Evolutionary conservation across 1,140 invertebrate species (phyloP).

Genomic region (Calliphora vicina): DNA sequence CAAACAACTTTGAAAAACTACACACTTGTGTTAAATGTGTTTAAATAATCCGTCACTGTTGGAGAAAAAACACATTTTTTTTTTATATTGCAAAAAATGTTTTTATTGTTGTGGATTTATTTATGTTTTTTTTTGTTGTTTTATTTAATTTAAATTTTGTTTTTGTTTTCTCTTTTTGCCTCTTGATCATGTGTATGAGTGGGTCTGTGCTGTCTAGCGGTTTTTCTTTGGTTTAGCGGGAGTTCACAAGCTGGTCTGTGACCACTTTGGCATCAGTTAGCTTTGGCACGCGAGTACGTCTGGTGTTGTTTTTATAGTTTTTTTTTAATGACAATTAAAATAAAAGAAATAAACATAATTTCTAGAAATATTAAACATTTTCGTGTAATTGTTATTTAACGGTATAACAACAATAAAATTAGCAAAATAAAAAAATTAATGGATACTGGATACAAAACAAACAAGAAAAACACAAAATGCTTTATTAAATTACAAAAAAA

Average conservation of each 20-base stretch:
- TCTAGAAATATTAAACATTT: background rate
- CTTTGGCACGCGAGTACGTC: slow-evolving; percentile 38
- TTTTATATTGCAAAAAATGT: too few relatives aligned
- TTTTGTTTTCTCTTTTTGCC: background rate
- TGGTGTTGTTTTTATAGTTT: slow-evolving; percentile 16
- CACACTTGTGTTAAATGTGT: too few relatives aligned
- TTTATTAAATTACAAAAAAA: too few relatives aligned
- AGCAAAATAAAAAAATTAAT: background rate
- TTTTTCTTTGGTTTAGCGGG: background rate
- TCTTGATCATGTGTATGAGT: background rate
- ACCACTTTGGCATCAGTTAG: slow-evolving; percentile 38
- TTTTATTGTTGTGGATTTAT: too few relatives aligned
- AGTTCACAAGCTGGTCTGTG: background rate
- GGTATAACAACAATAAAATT: background rate
- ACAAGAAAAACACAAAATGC: too few relatives aligned
- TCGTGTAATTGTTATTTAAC: background rate
- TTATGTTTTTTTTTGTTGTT: background rate
- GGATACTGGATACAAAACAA: background rate
- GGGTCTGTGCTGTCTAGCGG: background rate
- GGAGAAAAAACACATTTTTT: too few relatives aligned
- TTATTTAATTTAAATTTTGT: background rate
- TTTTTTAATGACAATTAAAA: background rate
- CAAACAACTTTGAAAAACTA: too few relatives aligned
- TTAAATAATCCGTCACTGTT: too few relatives aligned
- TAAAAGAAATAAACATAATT: background rate